Evolutionary conservation across 2,797 vertebrate genomes (phyloP), one percentile per base, ranked within the genome.

Genomic region (Manis pentadactyla): DNA sequence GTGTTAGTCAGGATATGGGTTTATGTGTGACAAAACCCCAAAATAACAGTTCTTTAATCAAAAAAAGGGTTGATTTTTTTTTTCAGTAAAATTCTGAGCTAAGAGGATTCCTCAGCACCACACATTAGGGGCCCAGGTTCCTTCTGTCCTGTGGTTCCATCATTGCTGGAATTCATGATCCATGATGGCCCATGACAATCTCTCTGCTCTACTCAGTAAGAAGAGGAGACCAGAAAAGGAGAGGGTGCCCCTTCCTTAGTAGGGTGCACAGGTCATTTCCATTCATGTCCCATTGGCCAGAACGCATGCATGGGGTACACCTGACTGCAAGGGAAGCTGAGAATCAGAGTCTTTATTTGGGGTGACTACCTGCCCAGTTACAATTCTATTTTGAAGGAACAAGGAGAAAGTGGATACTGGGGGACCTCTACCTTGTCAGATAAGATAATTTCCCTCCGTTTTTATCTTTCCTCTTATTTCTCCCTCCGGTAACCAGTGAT

Each of bases 101-200:
- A 66, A 53, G 59, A 13, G 17, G 19, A 42, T 49, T 75, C 66
- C 81, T 85, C 78, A 29, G 8, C 7, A 17, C 31, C 11, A 55
- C 85, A 4, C 5, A 4, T 14, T 27, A 27, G 53, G 34, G 31
- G 2, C 27, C 4, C 7, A 27, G 11, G 1, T 63, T 86, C 61
- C 46, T 66, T 69, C 61, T 13, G 9, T 23, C 42, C 49, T n/a
- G 9, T 7, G 29, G 29, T 64, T 34, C 42, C 53, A 13, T 42
- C 6, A 1, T 73, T 2, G 0, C 51, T 95, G 5, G 1, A 55
- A 68, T 49, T 0, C 1, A 0, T 25, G 23, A 57, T 46, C 46
- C 61, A 18, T 0, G 0, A 14, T n/a, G 49, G 29, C 71, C 69
- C 14, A 0, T 0, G 23, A 15, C 31, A 12, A 8, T 27, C 27